Evolutionary conservation across 1,140 invertebrate species (phyloP), one percentile per base, ranked within the genome.

Genomic region (Yoshiicerus persimilis): DNA sequence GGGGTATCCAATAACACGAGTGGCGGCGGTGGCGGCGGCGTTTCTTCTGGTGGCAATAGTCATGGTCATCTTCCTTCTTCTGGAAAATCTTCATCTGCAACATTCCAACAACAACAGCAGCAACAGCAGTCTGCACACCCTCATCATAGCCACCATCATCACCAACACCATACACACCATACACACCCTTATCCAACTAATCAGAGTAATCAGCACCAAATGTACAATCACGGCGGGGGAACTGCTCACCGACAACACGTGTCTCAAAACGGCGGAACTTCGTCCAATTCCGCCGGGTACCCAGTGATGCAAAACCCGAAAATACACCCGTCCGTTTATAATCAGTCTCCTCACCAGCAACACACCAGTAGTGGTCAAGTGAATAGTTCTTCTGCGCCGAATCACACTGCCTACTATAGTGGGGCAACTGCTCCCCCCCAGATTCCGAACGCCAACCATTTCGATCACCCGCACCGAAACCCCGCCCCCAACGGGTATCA

Each of bases 291-390:
- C 25, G 84, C 39, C 23, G 75, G 75, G 8, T 85, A 85, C 41
- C 84, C 84, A 47, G 84, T 85, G 39, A 85, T 85, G 84, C 84
- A 85, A 56, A 85, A 64, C 20, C 84, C 84, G 39, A 85, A 85
- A 85, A 85, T 85, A 30, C 87, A 88, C 62, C 83, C 87, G 27
- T 84, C 87, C 30, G 39, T 83, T 30, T 88, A 88, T 62, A 36
- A 41, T 84, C 87, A 88, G 64, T 34, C 38, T n/a, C 75, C 86
- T 30, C 86, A 87, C 62, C 77, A 70, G 77, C 86, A n/a, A n/a
- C n/a, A 87, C 64, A 34, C 20, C 16, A 80, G 75, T 80, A 80
- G 75, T 80, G 75, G 32, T 5, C 34, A 30, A 80, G 75, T 80
- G 34, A 80, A 80, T 38, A 80, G 75, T 80, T 36, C 30, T n/a